Evolutionary conservation across 2,888 invertebrate species (phyloP), one percentile per base, ranked within the genome.

Genomic region (Pandemis corylana): DNA sequence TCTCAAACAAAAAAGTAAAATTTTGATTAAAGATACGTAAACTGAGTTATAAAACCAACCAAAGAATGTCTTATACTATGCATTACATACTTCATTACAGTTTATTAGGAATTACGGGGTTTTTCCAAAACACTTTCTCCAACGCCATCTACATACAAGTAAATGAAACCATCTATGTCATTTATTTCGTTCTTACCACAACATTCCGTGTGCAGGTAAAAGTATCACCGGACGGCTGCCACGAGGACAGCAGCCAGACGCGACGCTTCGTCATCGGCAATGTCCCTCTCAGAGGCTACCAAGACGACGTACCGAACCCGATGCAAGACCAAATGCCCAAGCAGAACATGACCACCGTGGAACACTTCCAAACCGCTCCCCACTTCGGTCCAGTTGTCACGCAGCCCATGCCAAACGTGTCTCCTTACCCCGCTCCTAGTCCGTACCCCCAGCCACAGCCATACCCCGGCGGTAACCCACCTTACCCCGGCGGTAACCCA

Each of bases 231-330:
- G 77, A 83, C 0, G 89, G 89, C 1, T 93, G 93, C 68, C 93
- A 93, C 77, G 71, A 76, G 0, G 83, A 87, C 78, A 80, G 80
- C 7, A 84, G 86, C 0, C 85, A 86, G 2, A 72, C 78, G 0
- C 81, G 78, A 0, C 81, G 78, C 0, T 80, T 93, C 28, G 80
- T 87, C 9, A 83, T 94, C 15, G 94, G 94, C 0, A 88, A 85
- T 5, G 77, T 91, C 5, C 93, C 94, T 0, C 77, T 94, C 6
- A 75, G 80, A 0, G 89, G 85, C 42, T 85, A 79, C 76, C 87
- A 88, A 67, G 86, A 86, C 44, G 77, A 81, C 59, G 76, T 84
- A 0, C 82, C 76, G 0, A 85, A 84, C 63, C 86, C 89, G 0
- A 68, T 84, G 0, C 82, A 80, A 0, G 81, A 84, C 13, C 89